A percentile compares a stretch with the other conserved stretches of the same genome.
Conservation (phyloP, 2,888 invertebrate species). For the Physocephala rufipes region DNA sequence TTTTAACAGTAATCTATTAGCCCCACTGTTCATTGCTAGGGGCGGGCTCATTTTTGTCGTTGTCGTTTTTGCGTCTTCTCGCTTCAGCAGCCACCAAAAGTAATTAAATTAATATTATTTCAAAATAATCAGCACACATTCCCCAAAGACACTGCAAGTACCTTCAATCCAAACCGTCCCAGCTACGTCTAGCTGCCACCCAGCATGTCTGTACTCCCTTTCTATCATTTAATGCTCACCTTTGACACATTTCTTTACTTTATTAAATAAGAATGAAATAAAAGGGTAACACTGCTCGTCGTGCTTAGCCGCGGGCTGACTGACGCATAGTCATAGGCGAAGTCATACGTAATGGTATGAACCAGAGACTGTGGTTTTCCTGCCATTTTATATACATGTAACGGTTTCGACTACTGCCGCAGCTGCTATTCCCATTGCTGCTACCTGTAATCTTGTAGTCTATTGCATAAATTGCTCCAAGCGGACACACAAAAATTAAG, state of each 20-base stretch:
- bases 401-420: neutral
- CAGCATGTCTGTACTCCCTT: neutral
- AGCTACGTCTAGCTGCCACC: too few relatives aligned
- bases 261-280: slow-evolving; percentile 17
- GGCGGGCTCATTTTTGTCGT: too few relatives aligned
- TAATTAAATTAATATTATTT: slow-evolving; percentile 38
- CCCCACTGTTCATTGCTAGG: too few relatives aligned
- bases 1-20: too few relatives aligned
- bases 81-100: slow-evolving; percentile 32
- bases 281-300: slow-evolving; percentile 25
- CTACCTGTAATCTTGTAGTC: neutral
- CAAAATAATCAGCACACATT: slow-evolving; percentile 13
- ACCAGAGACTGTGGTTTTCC: too few relatives aligned
- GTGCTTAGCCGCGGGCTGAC: slow-evolving; percentile 29
- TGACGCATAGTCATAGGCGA: slow-evolving; percentile 7
- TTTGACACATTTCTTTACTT: slow-evolving; percentile 20
- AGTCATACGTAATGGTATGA: too few relatives aligned
- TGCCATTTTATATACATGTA: neutral
- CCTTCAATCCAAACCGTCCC: too few relatives aligned
- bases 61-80: slow-evolving; percentile 24
- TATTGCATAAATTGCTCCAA: slow-evolving; percentile 21
- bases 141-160: neutral
- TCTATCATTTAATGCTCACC: neutral
- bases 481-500: slow-evolving; percentile 20
- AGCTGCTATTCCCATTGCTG: neutral